Conservation (phyloP, 37 sponge, comb jelly and placozoan species). For the Oscarella lobularis region DNA sequence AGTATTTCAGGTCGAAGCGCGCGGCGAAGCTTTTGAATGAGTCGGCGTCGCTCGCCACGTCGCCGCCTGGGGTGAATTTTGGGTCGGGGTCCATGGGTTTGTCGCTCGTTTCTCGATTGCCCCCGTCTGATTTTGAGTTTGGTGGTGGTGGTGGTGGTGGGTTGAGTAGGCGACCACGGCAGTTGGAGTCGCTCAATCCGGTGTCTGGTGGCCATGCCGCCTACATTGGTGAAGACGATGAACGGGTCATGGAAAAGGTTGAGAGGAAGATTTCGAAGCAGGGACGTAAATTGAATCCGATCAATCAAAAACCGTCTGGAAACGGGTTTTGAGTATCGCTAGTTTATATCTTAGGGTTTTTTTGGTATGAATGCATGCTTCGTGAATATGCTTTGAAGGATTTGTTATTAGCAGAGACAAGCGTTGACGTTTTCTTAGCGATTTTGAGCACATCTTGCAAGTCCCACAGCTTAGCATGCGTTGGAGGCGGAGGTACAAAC, state of each 20-base stretch:
- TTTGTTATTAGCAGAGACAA: too few species aligned
- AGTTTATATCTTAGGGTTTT: too few species aligned
- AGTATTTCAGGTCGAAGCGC: slow-evolving; percentile 75
- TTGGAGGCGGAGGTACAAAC: too few species aligned
- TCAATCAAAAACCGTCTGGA: neutral
- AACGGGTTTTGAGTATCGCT: too few species aligned
- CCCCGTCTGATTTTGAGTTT: neutral
- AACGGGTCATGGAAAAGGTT: too few species aligned
- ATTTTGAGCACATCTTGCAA: too few species aligned
- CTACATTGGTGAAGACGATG: neutral
- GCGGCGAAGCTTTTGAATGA: slow-evolving; percentile 44
- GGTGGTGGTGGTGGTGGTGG: neutral
- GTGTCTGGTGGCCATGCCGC: neutral
- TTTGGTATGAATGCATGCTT: too few species aligned
- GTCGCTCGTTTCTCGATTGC: neutral
- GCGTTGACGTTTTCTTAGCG: too few species aligned
- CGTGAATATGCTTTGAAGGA: too few species aligned
- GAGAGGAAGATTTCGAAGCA: neutral
- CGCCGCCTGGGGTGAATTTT: neutral
- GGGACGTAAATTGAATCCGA: neutral
- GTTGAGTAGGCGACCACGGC: neutral
- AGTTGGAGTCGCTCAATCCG: neutral
- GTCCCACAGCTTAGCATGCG: too few species aligned
- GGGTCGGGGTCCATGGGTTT: neutral
- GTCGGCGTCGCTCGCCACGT: neutral